These are phyloP conservation scores for Pristionchus arcanus DNA, from an alignment of 2,888 invertebrate species.

Conservation along the genomic window DNA sequence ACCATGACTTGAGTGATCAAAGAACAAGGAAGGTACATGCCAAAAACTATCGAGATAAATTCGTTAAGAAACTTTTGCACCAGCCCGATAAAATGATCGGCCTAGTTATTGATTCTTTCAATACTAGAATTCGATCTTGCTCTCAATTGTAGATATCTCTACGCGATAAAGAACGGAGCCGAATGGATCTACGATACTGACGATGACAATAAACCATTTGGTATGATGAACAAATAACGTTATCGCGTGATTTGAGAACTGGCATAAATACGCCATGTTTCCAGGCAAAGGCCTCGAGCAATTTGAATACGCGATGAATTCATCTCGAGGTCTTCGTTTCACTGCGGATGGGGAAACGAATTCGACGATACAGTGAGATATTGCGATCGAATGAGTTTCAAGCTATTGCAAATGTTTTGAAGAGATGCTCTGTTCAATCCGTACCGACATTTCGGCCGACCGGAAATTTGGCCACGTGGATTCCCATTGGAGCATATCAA, in stretches of 20 bases:
- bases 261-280: no score
- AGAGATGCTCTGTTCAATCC: slow-evolving; percentile 9
- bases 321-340: neutral
- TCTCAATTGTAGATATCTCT: slow-evolving; percentile 56
- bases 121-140: no score
- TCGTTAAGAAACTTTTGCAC: no score
- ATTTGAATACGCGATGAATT: neutral
- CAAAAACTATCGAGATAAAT: no score
- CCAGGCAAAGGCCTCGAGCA: slow-evolving; percentile 55
- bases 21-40: no score
- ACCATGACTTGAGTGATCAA: no score
- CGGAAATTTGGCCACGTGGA: neutral
- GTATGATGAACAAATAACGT: neutral
- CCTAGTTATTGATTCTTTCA: no score
- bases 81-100: no score
- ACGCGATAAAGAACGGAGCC: slow-evolving; percentile 62
- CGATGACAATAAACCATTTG: no score
- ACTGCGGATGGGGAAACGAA: neutral
- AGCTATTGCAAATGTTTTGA: neutral
- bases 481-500: neutral
- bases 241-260: neutral
- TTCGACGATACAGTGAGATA: neutral
- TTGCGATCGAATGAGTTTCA: neutral
- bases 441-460: slow-evolving; percentile 11
- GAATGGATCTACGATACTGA: slow-evolving; percentile 65